Conservation (phyloP, 2,797 vertebrate genomes). For the Buceros bicornis region DNA sequence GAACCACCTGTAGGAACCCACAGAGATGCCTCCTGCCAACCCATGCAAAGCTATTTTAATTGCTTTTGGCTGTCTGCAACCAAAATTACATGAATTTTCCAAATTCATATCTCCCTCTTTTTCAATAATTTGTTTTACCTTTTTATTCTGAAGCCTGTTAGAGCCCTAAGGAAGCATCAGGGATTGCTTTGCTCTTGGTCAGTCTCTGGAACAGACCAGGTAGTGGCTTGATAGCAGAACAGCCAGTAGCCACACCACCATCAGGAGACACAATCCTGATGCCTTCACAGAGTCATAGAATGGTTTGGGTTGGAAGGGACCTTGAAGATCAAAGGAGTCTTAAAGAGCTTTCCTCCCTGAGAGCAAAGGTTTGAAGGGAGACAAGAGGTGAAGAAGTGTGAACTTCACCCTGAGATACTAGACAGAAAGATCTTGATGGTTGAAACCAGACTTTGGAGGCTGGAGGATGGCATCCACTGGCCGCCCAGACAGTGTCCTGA, state of each 20-base stretch:
- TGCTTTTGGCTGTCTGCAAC: fast-evolving
- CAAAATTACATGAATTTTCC: fast-evolving
- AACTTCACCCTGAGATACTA: not conserved
- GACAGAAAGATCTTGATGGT: fast-evolving
- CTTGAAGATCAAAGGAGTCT: not conserved
- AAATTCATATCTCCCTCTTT: not conserved
- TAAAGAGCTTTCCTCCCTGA: not conserved
- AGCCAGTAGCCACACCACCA: fast-evolving
- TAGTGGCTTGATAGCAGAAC: not conserved
- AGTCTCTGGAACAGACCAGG: fast-evolving
- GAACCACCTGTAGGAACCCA: not conserved
- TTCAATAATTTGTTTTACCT: not conserved
- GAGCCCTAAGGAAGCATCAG: not conserved
- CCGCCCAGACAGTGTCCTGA: not conserved
- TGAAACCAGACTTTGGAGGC: not conserved
- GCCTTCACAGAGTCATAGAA: not conserved
- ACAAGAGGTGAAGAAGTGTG: not conserved
- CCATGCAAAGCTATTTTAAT: fast-evolving
- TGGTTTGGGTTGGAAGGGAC: not conserved
- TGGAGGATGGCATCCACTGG: fast-evolving
- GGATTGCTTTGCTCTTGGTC: not conserved
- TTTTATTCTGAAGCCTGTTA: not conserved
- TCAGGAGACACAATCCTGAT: not conserved
- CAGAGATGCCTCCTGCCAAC: not conserved
- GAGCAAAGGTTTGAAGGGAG: not conserved